Evolutionary conservation across 2,797 vertebrate species (phyloP).

Genomic region (Simalia tracyae): DNA sequence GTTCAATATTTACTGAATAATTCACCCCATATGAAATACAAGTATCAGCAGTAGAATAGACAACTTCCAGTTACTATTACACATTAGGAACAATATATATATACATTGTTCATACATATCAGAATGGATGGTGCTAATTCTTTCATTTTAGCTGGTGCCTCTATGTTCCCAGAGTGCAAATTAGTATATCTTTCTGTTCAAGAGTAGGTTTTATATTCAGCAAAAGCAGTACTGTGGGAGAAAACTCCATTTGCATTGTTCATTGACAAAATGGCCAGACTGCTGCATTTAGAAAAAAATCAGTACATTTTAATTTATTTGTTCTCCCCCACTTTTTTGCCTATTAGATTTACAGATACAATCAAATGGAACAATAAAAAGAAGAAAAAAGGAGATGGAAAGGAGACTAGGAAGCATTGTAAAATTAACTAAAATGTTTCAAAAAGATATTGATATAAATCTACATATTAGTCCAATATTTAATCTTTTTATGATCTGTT

Average conservation of each 20-base stretch:
- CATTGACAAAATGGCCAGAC: conserved; percentile 62
- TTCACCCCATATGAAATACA: conserved; percentile 46
- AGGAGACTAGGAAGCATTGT: neutral
- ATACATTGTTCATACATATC: neutral
- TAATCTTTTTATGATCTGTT: neutral
- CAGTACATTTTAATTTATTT: conserved; percentile 61
- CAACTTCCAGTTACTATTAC: conserved; percentile 57
- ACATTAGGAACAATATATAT: conserved; percentile 40
- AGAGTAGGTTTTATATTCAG: neutral
- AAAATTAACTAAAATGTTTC: neutral
- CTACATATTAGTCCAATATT: neutral
- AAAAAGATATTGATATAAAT: neutral
- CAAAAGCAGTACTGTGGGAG: conserved; percentile 51
- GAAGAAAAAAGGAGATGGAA: neutral
- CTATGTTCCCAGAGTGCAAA: conserved; percentile 44
- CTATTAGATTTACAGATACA: neutral
- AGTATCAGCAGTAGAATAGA: conserved; percentile 34
- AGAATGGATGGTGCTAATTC: conserved; percentile 24
- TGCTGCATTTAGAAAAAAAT: conserved; percentile 35
- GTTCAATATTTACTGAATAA: neutral
- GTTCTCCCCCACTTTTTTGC: neutral
- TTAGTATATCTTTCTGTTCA: conserved; percentile 36
- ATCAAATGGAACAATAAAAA: neutral
- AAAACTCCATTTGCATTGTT: conserved; percentile 54
- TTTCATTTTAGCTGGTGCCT: conserved; percentile 45